phyloP scores from a whole-genome alignment of 2,888 invertebrate species.

The Lasioglossum morio region DNA sequence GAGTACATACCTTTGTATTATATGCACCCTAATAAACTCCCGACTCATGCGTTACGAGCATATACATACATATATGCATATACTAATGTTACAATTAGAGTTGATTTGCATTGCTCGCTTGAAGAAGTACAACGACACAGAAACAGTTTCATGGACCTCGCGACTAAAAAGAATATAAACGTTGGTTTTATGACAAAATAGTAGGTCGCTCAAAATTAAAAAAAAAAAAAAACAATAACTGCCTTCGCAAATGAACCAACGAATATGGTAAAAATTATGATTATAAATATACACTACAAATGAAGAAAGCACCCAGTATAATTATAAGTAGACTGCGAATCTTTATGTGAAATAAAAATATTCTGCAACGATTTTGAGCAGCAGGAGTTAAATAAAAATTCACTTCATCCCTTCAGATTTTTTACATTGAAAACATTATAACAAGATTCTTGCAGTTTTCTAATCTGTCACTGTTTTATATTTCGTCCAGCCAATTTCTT shows the following conservation, averaged over 20 bases:
- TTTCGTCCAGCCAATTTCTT: too few species aligned
- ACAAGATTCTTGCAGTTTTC: too few species aligned
- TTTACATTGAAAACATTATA: too few species aligned
- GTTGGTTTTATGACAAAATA: not conserved
- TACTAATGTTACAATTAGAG: conserved; percentile 36
- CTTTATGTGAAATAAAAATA: too few species aligned
- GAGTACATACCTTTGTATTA: conserved; percentile 6
- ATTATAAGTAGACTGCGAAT: too few species aligned
- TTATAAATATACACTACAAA: not conserved
- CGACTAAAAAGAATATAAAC: not conserved
- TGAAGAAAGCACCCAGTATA: too few species aligned
- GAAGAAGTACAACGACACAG: not conserved
- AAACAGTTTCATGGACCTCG: not conserved
- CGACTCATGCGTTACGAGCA: conserved; percentile 21
- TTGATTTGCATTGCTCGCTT: conserved; percentile 19
- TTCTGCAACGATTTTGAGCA: too few species aligned
- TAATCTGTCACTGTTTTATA: too few species aligned
- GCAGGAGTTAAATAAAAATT: too few species aligned
- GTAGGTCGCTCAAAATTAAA: not conserved
- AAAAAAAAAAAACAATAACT: too few species aligned
- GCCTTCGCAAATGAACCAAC: not conserved
- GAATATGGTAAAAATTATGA: not conserved
- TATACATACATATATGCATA: conserved; percentile 4
- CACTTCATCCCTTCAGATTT: too few species aligned
- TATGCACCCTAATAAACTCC: conserved; percentile 23